A percentile compares a stretch with the other conserved stretches of the same genome.
phyloP scores from a whole-genome alignment of 2,888 invertebrate species.

The Eupithecia dodoneata region DNA sequence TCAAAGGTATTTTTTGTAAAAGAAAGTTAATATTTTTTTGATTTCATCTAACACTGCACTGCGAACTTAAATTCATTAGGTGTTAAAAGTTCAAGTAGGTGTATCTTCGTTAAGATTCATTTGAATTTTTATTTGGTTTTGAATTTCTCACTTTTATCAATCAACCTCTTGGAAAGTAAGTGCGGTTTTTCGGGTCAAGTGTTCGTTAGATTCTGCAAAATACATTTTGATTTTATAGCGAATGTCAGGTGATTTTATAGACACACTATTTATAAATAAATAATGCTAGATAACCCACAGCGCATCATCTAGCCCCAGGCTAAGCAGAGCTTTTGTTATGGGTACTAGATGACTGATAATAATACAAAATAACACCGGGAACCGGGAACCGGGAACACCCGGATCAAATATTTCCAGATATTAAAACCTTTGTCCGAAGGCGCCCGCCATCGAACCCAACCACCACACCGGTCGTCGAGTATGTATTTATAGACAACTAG shows the following conservation, averaged over 20 bases:
- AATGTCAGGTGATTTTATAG: background rate
- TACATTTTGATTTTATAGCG: background rate
- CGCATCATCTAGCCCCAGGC: too few species aligned
- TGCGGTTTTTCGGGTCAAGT: conserved; percentile 45
- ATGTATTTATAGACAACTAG: background rate
- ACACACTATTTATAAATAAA: background rate
- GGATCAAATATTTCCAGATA: too few species aligned
- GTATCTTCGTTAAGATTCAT: background rate
- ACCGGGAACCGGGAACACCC: too few species aligned
- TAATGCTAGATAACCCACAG: too few species aligned
- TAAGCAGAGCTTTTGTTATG: too few species aligned
- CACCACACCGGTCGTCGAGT: background rate
- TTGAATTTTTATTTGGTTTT: conserved; percentile 3
- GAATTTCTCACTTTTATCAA: conserved; percentile 33
- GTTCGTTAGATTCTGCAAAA: conserved; percentile 46
- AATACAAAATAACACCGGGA: too few species aligned
- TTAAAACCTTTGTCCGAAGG: too few species aligned
- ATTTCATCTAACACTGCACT: background rate
- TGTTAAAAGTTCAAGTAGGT: background rate
- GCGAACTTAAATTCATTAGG: background rate
- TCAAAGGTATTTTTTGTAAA: background rate
- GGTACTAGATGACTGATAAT: too few species aligned
- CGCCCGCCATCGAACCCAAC: too few species aligned
- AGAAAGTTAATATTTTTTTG: background rate
- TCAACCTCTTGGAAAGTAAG: conserved; percentile 7